Conservation (phyloP, 2,797 vertebrate genomes). For the Peromyscus attwateri region DNA sequence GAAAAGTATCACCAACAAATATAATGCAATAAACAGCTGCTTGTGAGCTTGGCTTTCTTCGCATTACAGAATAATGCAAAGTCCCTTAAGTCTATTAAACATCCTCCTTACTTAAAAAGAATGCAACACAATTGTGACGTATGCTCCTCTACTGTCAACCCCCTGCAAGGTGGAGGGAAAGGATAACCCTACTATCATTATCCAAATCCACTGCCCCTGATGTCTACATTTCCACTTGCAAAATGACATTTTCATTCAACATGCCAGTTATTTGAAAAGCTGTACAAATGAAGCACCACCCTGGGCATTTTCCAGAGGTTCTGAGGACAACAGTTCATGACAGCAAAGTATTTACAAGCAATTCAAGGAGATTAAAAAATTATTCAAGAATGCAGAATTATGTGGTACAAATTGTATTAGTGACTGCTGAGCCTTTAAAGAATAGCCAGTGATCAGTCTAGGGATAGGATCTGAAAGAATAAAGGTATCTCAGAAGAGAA, state of each 20-base stretch:
- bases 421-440: neutral
- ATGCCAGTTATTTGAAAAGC: neutral
- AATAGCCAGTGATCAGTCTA: neutral
- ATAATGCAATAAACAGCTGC: neutral
- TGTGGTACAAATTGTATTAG: neutral
- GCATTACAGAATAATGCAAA: neutral
- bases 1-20: no score
- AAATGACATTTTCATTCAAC: neutral
- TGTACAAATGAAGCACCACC: neutral
- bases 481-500: slow-evolving; percentile 15
- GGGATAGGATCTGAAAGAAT: neutral
- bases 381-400: slow-evolving; percentile 43
- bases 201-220: neutral
- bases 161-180: neutral
- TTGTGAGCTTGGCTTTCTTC: neutral
- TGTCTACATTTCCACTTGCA: neutral
- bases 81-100: neutral
- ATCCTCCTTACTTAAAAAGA: neutral
- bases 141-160: neutral
- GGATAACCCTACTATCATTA: neutral
- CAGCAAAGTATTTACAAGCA: neutral
- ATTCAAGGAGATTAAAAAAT: slow-evolving; percentile 21
- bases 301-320: neutral
- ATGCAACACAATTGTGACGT: neutral
- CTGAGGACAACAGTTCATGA: neutral